Evolutionary conservation across 2,888 invertebrate species (phyloP).

Genomic region (Hololepta plana): DNA sequence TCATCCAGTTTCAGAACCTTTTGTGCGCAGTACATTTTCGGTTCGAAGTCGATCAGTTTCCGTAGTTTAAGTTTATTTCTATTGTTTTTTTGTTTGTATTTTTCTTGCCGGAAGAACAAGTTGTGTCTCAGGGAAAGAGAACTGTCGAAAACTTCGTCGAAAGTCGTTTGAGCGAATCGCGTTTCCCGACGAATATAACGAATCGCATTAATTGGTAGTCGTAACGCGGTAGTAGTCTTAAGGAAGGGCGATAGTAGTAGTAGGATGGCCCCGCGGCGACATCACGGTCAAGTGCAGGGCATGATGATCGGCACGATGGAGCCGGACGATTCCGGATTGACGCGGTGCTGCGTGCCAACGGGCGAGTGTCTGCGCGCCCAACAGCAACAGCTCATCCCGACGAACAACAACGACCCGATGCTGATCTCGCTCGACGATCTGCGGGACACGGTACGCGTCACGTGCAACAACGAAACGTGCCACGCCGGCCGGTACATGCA

Average conservation of each 20-base stretch:
- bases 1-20: too few relatives aligned
- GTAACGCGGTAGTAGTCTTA: background rate
- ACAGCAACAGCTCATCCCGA: constrained; percentile 19
- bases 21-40: too few relatives aligned
- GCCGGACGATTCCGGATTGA: constrained; percentile 20
- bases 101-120: too few relatives aligned
- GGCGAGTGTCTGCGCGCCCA: constrained; percentile 63
- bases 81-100: too few relatives aligned
- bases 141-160: too few relatives aligned
- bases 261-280: constrained; percentile 34
- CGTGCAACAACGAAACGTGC: constrained; percentile 91
- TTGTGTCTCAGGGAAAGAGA: too few relatives aligned
- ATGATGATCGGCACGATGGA: constrained; percentile 20
- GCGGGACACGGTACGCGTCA: constrained; percentile 69
- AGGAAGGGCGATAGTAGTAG: constrained; percentile 4
- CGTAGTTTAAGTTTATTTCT: too few relatives aligned
- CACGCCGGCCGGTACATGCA: constrained; percentile 85
- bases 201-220: background rate
- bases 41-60: too few relatives aligned
- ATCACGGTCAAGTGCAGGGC: constrained; percentile 28
- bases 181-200: too few relatives aligned
- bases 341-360: constrained; percentile 64
- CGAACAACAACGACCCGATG: constrained; percentile 28
- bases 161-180: too few relatives aligned
- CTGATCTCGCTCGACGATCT: constrained; percentile 47